Conservation (phyloP, 2,888 invertebrate genomes). For the Drosophila hamatofila region DNA sequence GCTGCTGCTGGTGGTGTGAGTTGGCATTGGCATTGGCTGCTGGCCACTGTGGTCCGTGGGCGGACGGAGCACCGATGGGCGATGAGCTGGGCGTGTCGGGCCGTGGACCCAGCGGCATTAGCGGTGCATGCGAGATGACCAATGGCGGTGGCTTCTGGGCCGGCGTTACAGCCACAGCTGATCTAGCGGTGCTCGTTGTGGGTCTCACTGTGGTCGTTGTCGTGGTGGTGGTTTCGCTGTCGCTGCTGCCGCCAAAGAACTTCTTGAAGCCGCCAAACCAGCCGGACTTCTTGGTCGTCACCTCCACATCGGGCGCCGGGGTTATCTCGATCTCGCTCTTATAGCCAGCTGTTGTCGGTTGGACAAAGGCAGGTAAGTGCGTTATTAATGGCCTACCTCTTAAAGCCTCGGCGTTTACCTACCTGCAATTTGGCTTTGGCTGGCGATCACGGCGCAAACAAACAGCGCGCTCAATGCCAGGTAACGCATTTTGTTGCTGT, state of each 20-base stretch:
- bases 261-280: conserved; percentile 83
- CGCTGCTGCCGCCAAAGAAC: conserved; percentile 70
- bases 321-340: conserved; percentile 80
- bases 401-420: conserved; percentile 31
- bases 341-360: conserved; percentile 63
- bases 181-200: conserved; percentile 37
- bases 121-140: conserved; percentile 76
- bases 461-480: conserved; percentile 67
- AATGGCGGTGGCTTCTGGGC: conserved; percentile 76
- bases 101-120: conserved; percentile 81
- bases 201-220: conserved; percentile 32
- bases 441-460: conserved; percentile 62
- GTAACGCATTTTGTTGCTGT: conserved; percentile 69
- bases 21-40: conserved; percentile 11
- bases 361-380: not conserved
- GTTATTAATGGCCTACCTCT: not conserved
- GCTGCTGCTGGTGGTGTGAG: not conserved
- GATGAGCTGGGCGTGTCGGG: conserved; percentile 82
- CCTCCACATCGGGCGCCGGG: conserved; percentile 75
- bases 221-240: conserved; percentile 45
- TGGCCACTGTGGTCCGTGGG: conserved; percentile 72
- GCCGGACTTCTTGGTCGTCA: conserved; percentile 77
- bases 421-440: conserved; percentile 80
- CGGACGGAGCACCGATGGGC: conserved; percentile 59
- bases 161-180: conserved; percentile 20